Evolutionary conservation across 2,113 vertebrate genomes (phyloP), one percentile per base, ranked within the genome.

Genomic region (Clarias batrachus): DNA sequence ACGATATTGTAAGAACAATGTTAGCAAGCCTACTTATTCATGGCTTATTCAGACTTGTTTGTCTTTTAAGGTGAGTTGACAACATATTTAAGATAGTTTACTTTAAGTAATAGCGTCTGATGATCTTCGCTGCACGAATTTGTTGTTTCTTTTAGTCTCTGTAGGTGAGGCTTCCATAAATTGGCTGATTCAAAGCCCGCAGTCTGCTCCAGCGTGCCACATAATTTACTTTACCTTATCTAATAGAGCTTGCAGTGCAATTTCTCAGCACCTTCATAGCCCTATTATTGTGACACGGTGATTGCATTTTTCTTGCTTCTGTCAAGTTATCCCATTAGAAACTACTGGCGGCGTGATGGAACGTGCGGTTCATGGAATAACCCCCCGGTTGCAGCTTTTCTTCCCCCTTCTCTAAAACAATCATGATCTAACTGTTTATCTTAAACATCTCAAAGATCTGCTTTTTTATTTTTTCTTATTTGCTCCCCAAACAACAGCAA

Each of bases 291-390:
- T 70, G 65, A 88, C 85, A 90, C 79, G 23, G 76, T 76, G 57
- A 78, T 88, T 63, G 56, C 80, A 65, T 84, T 86, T 89, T 78
- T 88, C 85, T 74, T 70, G 27, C 87, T 85, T 84, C 65, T 80
- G 83, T 89, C 71, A 14, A 85, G 70, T 88, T 86, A 89, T 91
- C 74, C 86, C 77, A 84, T 89, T 78, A 87, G 41, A 83, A 68
- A 54, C 59, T 86, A 86, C 87, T 86, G 82, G 33, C 81, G 41
- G 78, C 65, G 54, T 83, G 86, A 89, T 73, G 52, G 74, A 89
- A 85, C 73, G 82, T 68, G 33, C 71, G 59, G 84, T 59, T 70
- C 48, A 62, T 70, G 27, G 56, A 85, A 65, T 27, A 70, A 62
- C 54, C 73, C 54, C 4, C 57, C 19, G 33, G 10, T 19, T 56